Base-by-base conservation (phyloP, 2,113 vertebrate species). In the Neotragus moschatus region DNA sequence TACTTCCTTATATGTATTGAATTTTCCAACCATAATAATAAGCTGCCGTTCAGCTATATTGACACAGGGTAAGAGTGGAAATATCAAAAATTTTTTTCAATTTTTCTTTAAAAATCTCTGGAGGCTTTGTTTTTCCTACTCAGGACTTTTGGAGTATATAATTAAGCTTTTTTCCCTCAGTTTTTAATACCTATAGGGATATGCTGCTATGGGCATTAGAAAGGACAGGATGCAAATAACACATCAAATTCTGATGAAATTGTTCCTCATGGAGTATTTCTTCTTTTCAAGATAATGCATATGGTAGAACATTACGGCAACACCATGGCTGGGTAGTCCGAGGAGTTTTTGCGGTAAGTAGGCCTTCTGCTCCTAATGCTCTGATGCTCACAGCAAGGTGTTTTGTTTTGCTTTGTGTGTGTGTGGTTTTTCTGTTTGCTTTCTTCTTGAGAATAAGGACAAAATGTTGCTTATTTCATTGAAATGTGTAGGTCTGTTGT, bases 291-390 rank as follows among this genome's bases (percentile, higher is more conserved):
- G 99, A 99, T 98, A 99, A 99, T 0, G 99, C 99, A 11, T 99
- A 99, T 70, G 99, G 99, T 26, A 99, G 99, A 98, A 99, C 99
- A 0, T 98, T 99, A 82, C 99, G 99, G 51, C 99, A 99, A 84
- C 99, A 99, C 98, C 99, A 99, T 0, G 99, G 99, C 61, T 99
- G 99, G 99, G 99, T 99, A 33, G 99, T 99, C 70, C 99, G 99
- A 7, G 99, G 99, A 1, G 99, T 99, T 79, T 99, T 99, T 98
- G 99, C 99, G 1, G 99, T 99, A 96, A 98, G 99, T 99, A 7
- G 92, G 73, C 79, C 56, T n/a, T 66, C n/a, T 28, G 43, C 56
- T 55, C 45, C 58, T 51, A 2, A 16, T 33, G 33, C 79, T 26
- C 58, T 75, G 3, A 25, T 47, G 30, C 36, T 16, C 73, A 21